Evolutionary conservation across 2,888 invertebrate genomes (phyloP).

Genomic region (Cryptus armator): DNA sequence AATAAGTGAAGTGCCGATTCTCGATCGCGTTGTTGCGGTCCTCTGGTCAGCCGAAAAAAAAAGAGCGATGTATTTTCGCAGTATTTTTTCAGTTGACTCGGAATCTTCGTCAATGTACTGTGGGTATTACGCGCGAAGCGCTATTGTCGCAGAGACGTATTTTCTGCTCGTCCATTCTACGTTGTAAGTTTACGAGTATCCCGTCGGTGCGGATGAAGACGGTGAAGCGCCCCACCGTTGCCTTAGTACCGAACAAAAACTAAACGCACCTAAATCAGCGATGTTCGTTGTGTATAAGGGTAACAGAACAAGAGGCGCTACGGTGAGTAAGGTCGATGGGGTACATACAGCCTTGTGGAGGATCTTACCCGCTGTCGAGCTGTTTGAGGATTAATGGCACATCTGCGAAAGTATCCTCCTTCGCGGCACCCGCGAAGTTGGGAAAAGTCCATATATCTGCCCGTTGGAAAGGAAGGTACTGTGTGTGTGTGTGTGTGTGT

Average conservation of each 20-base stretch:
- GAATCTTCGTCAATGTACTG: no score
- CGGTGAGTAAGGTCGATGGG: constrained; percentile 22
- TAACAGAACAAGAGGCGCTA: neutral
- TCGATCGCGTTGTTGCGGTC: neutral
- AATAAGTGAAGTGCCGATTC: neutral
- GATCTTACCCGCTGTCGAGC: constrained; percentile 62
- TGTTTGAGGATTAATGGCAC: constrained; percentile 65
- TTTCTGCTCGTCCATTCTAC: neutral
- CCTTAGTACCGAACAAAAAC: constrained; percentile 34
- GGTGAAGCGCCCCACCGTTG: neutral
- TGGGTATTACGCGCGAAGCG: no score
- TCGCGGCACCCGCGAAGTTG: constrained; percentile 57
- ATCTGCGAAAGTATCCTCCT: constrained; percentile 65
- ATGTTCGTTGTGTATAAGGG: constrained; percentile 11
- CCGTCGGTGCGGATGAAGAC: neutral
- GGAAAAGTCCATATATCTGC: constrained; percentile 61
- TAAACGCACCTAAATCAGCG: constrained; percentile 54
- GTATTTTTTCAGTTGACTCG: neutral
- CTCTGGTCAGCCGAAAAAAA: constrained; percentile 1
- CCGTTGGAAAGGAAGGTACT: constrained; percentile 4
- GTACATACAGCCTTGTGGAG: constrained; percentile 24
- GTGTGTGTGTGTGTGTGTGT: no score
- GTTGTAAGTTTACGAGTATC: neutral
- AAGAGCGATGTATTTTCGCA: neutral
- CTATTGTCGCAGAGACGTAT: neutral